These are phyloP conservation scores for Cyclargus thomasi DNA, from an alignment of 1,140 invertebrate species.

Conservation along the genomic window DNA sequence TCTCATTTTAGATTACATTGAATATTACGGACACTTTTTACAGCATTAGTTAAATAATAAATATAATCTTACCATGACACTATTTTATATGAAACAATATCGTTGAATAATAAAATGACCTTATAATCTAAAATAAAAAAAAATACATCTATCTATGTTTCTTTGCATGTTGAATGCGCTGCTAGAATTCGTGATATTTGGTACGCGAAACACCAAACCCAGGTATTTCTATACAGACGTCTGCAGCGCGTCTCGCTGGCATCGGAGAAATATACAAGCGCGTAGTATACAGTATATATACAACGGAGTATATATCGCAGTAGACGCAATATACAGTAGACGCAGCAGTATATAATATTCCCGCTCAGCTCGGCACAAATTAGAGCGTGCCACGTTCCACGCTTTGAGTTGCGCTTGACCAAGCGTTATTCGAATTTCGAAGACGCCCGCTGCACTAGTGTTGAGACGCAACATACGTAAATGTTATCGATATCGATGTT, in stretches of 20 bases:
- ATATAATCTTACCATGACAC: too few species aligned
- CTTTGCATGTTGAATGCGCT: too few species aligned
- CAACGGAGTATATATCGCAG: not conserved
- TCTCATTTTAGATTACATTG: too few species aligned
- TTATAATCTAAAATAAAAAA: too few species aligned
- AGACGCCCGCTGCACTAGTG: conserved; percentile 47
- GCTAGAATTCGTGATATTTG: too few species aligned
- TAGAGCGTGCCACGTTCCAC: conserved; percentile 55
- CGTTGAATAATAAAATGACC: too few species aligned
- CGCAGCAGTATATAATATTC: conserved; percentile 39
- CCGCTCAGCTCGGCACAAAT: conserved; percentile 46
- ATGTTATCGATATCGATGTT: conserved; percentile 30
- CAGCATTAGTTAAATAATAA: too few species aligned
- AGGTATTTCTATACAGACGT: too few species aligned
- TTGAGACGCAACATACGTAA: conserved; percentile 21
- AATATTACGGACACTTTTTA: too few species aligned
- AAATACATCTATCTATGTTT: too few species aligned
- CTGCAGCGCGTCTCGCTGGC: not conserved
- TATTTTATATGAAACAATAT: too few species aligned
- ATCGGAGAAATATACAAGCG: not conserved
- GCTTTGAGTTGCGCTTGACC: conserved; percentile 67
- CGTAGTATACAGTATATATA: not conserved
- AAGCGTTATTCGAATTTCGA: conserved; percentile 67
- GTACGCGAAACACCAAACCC: too few species aligned
- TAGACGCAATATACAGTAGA: conserved; percentile 18